Evolutionary conservation across 2,888 invertebrate species (phyloP).

Genomic region (Ferdinandea cuprea): DNA sequence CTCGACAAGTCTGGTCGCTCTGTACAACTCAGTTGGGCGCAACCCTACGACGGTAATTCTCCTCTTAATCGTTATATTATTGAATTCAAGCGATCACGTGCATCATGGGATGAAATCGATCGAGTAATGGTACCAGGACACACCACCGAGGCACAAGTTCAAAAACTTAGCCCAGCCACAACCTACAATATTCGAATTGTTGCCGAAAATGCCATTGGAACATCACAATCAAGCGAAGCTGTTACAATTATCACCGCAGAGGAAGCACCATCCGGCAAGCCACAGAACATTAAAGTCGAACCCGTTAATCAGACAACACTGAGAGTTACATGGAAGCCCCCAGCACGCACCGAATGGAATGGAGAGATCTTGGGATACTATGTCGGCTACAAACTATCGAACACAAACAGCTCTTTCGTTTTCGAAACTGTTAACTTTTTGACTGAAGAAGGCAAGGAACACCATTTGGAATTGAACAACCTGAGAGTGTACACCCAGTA

Average conservation of each 20-base stretch:
- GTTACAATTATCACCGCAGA: constrained; percentile 98
- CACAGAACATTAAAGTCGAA: constrained; percentile 92
- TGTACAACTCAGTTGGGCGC: constrained; percentile 95
- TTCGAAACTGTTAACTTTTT: constrained; percentile 96
- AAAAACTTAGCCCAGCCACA: constrained; percentile 94
- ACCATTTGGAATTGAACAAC: constrained; percentile 91
- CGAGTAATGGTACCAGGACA: constrained; percentile 95
- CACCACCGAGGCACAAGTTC: constrained; percentile 94
- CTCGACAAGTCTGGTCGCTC: constrained; percentile 95
- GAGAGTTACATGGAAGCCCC: constrained; percentile 95
- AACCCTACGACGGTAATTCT: constrained; percentile 96
- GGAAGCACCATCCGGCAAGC: constrained; percentile 93
- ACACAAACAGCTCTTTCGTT: constrained; percentile 93
- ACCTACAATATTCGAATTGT: constrained; percentile 96
- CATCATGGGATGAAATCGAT: constrained; percentile 93
- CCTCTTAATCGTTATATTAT: constrained; percentile 94
- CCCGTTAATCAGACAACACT: constrained; percentile 94
- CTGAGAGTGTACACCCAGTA: constrained; percentile 97
- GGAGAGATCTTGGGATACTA: constrained; percentile 96
- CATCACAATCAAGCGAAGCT: constrained; percentile 95
- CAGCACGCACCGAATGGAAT: constrained; percentile 94
- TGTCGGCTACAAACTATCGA: constrained; percentile 93
- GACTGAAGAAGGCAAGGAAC: constrained; percentile 95
- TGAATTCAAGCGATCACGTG: constrained; percentile 94
- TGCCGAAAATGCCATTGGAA: constrained; percentile 96